These are phyloP conservation scores for Phrynosoma platyrhinos DNA, from an alignment of 2,113 vertebrate genomes.

Conservation along the genomic window DNA sequence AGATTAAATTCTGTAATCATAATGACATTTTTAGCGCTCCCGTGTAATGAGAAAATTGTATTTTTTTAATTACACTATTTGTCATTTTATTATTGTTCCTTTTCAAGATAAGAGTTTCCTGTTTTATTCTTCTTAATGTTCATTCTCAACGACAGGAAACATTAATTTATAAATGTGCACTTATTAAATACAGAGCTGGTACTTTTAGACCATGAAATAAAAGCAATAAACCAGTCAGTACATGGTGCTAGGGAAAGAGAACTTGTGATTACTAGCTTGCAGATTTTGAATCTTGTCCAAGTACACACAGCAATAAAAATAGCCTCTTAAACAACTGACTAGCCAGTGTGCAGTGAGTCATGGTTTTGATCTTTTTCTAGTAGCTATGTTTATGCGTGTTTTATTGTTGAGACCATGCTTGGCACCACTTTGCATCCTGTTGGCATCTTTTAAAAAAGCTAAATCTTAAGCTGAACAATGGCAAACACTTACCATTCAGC, in stretches of 20 bases:
- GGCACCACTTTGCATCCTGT: conserved; percentile 9
- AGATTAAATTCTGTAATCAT: neutral
- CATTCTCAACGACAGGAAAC: neutral
- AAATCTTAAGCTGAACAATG: neutral
- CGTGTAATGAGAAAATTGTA: neutral
- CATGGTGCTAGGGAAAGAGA: neutral
- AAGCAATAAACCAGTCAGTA: neutral
- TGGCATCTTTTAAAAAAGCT: conserved; percentile 12
- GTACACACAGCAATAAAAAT: conserved; percentile 25
- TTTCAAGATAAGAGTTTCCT: neutral
- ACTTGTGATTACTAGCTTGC: neutral
- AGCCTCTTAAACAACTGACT: neutral
- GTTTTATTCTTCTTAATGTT: conserved; percentile 3
- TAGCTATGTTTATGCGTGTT: neutral
- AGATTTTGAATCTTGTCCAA: conserved; percentile 24
- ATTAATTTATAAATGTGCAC: conserved; percentile 17
- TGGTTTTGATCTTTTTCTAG: conserved; percentile 25
- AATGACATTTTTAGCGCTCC: neutral
- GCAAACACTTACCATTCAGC: neutral
- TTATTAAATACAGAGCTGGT: conserved; percentile 20
- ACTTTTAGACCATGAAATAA: neutral
- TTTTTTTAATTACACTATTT: conserved; percentile 1
- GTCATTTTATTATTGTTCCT: neutral
- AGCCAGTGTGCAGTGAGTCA: conserved; percentile 5
- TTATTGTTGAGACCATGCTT: conserved; percentile 25